Conservation (phyloP, 2,888 invertebrate genomes). For the Darwinula stevensoni region DNA sequence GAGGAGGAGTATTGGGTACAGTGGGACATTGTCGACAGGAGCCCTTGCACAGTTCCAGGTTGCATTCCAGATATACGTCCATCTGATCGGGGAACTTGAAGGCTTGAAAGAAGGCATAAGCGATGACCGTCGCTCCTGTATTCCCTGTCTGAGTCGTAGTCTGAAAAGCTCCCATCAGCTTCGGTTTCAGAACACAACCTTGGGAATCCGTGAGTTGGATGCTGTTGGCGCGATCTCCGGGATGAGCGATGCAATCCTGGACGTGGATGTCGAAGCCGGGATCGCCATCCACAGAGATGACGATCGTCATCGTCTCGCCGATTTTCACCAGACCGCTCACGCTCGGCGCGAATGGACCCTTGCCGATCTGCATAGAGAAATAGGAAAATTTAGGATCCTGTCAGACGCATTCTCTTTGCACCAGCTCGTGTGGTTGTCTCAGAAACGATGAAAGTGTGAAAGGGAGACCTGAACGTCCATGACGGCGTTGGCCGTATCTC, state of each 20-base stretch:
- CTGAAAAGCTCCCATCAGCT: slow-evolving; percentile 49
- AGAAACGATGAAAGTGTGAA: slow-evolving; percentile 4
- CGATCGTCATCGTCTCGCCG: slow-evolving; percentile 48
- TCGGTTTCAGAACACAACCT: slow-evolving; percentile 46
- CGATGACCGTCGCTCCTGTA: slow-evolving; percentile 26
- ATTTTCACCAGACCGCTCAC: slow-evolving; percentile 48
- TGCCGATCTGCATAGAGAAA: slow-evolving; percentile 21
- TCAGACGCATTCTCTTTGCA: not conserved
- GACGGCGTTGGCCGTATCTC: slow-evolving; percentile 49
- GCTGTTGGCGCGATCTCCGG: slow-evolving; percentile 30
- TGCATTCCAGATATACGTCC: slow-evolving; percentile 50
- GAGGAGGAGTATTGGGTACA: slow-evolving; percentile 8
- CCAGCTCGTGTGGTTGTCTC: not conserved
- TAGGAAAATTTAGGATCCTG: not conserved
- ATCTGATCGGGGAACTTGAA: slow-evolving; percentile 44
- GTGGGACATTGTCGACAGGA: slow-evolving; percentile 33
- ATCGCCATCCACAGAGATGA: slow-evolving; percentile 45
- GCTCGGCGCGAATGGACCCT: slow-evolving; percentile 41
- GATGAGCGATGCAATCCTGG: slow-evolving; percentile 40
- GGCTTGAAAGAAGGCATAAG: not conserved
- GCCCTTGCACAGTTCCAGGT: slow-evolving; percentile 47
- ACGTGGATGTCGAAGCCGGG: slow-evolving; percentile 45
- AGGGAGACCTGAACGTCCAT: slow-evolving; percentile 31
- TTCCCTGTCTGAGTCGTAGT: slow-evolving; percentile 41
- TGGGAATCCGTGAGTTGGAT: slow-evolving; percentile 36